A percentile compares a stretch with the other conserved stretches of the same genome.
phyloP scores from a whole-genome alignment of 2,888 invertebrate species.

The Seladonia tumulorum region DNA sequence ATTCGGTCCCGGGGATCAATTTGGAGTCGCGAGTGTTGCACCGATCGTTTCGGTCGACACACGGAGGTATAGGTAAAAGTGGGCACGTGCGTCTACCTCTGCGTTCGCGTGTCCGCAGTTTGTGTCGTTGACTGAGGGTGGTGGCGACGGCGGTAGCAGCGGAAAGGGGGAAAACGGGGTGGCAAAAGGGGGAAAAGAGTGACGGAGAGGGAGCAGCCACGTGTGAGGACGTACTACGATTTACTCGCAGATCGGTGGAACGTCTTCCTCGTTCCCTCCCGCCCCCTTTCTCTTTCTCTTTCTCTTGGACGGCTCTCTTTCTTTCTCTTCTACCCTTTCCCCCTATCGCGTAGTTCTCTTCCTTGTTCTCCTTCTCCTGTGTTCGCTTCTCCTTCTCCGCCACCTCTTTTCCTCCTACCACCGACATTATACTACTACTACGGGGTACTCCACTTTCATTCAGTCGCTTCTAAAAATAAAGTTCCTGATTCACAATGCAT shows the following conservation, averaged over 20 bases:
- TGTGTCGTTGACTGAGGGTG: conserved; percentile 56
- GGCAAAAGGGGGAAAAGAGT: conserved; percentile 45
- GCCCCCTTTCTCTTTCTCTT: conserved; percentile 54
- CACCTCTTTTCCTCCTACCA: conserved; percentile 51
- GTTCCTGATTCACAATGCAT: conserved; percentile 82
- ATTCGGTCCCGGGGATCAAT: not conserved
- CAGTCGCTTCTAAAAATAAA: conserved; percentile 82
- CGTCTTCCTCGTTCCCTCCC: conserved; percentile 71
- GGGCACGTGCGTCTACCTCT: conserved; percentile 59
- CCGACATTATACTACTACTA: conserved; percentile 73
- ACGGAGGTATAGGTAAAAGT: conserved; percentile 58
- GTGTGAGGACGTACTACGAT: conserved; percentile 74
- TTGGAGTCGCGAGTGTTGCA: not conserved
- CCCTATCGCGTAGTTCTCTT: conserved; percentile 68
- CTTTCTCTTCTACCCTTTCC: conserved; percentile 45
- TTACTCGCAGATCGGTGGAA: conserved; percentile 76
- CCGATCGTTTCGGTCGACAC: conserved; percentile 20
- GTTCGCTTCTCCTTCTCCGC: conserved; percentile 48
- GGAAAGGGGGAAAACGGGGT: conserved; percentile 44
- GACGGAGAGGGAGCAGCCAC: conserved; percentile 60
- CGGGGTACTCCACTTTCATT: conserved; percentile 83
- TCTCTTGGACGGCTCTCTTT: conserved; percentile 21
- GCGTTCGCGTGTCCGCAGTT: conserved; percentile 57
- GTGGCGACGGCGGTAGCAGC: conserved; percentile 27
- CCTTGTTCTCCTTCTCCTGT: conserved; percentile 52